These are phyloP conservation scores for Menidia menidia DNA, from an alignment of 2,797 vertebrate species.

Conservation along the genomic window DNA sequence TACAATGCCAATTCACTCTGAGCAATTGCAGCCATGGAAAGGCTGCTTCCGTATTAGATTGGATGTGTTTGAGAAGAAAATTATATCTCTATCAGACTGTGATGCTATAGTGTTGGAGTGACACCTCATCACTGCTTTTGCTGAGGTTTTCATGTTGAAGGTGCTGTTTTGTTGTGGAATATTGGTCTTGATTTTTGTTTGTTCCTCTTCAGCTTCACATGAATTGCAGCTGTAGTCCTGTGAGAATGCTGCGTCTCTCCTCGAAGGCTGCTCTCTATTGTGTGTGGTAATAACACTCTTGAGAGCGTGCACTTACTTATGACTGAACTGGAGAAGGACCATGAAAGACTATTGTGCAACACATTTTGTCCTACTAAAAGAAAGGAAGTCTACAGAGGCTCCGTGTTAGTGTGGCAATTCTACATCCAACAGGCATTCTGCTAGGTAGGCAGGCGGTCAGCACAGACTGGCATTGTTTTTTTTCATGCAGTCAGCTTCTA, in stretches of 20 bases:
- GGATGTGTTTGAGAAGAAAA: conserved; percentile 38
- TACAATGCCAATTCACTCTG: conserved; percentile 25
- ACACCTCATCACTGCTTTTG: conserved; percentile 2
- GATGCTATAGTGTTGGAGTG: background rate
- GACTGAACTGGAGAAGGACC: conserved; percentile 57
- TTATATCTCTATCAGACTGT: conserved; percentile 22
- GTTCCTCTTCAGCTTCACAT: conserved; percentile 64
- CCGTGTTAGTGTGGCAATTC: conserved; percentile 39
- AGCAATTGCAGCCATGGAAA: conserved; percentile 49
- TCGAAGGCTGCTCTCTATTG: conserved; percentile 61
- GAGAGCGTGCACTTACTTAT: conserved; percentile 69
- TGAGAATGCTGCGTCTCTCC: conserved; percentile 36
- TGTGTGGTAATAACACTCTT: conserved; percentile 75
- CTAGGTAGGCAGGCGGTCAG: conserved; percentile 22
- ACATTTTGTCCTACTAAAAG: conserved; percentile 66
- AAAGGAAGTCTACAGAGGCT: conserved; percentile 39
- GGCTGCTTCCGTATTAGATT: conserved; percentile 49
- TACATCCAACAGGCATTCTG: conserved; percentile 31
- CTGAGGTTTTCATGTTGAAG: conserved; percentile 25
- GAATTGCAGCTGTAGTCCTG: conserved; percentile 53
- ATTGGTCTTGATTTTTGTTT: conserved; percentile 64
- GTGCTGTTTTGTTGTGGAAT: conserved; percentile 56
- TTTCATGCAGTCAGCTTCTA: conserved; percentile 49
- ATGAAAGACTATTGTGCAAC: conserved; percentile 62
- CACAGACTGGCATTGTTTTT: conserved; percentile 32